Evolutionary conservation across 2,888 invertebrate genomes (phyloP).

Genomic region (Athalia cordata): DNA sequence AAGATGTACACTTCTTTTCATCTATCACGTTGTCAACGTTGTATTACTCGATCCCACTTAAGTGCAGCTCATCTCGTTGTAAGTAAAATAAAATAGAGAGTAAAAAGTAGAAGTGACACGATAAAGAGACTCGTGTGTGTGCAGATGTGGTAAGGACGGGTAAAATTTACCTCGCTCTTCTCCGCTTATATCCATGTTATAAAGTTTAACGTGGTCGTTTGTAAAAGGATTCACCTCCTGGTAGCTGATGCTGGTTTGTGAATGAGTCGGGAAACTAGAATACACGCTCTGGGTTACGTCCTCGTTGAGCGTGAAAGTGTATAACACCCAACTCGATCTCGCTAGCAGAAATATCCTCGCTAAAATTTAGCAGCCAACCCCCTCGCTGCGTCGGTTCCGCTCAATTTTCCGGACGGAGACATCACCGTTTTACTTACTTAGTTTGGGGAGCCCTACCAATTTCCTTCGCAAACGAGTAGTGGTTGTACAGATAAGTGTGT

Average conservation of each 20-base stretch:
- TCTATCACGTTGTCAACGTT: too few species aligned
- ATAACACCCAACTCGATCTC: neutral
- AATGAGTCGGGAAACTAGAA: too few species aligned
- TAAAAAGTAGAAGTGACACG: neutral
- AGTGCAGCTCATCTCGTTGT: too few species aligned
- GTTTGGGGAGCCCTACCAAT: conserved; percentile 22
- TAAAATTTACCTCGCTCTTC: neutral
- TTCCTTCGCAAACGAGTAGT: conserved; percentile 17
- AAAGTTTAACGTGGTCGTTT: conserved; percentile 35
- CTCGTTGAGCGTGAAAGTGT: conserved; percentile 5
- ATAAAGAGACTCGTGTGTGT: neutral
- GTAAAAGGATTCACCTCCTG: conserved; percentile 20
- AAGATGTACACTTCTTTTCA: too few species aligned
- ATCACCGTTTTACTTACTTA: conserved; percentile 36
- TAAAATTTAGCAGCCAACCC: conserved; percentile 27
- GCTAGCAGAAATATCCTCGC: conserved; percentile 11
- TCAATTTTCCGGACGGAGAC: conserved; percentile 35
- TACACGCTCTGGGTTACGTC: neutral
- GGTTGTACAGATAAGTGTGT: neutral
- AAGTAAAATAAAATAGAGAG: neutral
- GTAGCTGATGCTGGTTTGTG: conserved; percentile 7
- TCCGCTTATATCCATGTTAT: neutral
- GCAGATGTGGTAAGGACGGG: neutral
- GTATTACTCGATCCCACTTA: too few species aligned
- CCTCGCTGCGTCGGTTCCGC: conserved; percentile 16